Evolutionary conservation across 2,797 vertebrate genomes (phyloP).

Genomic region (Leptoclinus maculatus): DNA sequence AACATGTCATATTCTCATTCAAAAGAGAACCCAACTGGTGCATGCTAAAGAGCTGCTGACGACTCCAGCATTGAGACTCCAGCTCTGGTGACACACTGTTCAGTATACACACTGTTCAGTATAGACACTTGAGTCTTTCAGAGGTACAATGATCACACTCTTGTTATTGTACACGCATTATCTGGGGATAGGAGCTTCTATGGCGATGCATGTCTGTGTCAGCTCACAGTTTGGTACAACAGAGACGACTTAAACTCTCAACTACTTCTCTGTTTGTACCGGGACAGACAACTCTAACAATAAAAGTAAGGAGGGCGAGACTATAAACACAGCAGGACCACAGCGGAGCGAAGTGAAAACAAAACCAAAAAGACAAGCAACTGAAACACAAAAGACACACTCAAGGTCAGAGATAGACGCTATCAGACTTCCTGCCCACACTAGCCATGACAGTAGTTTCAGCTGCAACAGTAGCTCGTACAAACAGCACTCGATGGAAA

Average conservation of each 20-base stretch:
- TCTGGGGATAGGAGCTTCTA: conserved; percentile 9
- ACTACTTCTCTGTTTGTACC: neutral
- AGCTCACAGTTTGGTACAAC: conserved; percentile 12
- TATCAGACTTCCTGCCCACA: conserved; percentile 50
- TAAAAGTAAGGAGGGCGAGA: neutral
- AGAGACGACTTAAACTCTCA: neutral
- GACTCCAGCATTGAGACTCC: neutral
- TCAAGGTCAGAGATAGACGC: conserved; percentile 58
- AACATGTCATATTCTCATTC: neutral
- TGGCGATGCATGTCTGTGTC: conserved; percentile 12
- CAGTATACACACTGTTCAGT: too few relatives aligned
- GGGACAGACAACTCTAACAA: conserved; percentile 1
- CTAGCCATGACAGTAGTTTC: conserved; percentile 39
- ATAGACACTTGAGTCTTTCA: conserved; percentile 28
- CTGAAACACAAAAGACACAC: conserved; percentile 28
- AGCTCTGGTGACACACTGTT: conserved; percentile 3
- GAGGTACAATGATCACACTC: conserved; percentile 22
- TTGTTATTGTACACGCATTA: conserved; percentile 31
- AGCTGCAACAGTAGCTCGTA: conserved; percentile 56
- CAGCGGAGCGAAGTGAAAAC: conserved; percentile 7
- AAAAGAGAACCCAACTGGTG: neutral
- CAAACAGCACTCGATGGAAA: conserved; percentile 64
- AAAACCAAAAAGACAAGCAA: conserved; percentile 20
- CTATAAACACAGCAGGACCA: neutral
- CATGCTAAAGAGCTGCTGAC: neutral